Conservation (phyloP, 2,113 vertebrate genomes). For the Cettia cetti region DNA sequence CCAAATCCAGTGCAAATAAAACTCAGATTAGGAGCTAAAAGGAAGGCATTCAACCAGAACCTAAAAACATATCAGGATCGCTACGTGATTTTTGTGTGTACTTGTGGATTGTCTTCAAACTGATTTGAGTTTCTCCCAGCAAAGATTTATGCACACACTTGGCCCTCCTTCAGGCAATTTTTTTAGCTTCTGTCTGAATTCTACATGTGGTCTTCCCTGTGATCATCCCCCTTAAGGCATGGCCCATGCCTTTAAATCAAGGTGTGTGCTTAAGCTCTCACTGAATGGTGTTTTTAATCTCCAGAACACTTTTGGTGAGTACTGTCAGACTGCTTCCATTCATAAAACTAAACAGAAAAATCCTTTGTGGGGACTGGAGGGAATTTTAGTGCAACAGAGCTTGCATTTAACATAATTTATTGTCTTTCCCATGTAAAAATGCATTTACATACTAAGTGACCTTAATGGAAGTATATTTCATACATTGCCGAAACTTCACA, state of each 20-base stretch:
- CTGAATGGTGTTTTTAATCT: not conserved
- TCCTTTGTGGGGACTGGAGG: not conserved
- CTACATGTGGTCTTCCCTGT: not conserved
- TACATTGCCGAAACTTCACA: not conserved
- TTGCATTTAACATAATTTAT: not conserved
- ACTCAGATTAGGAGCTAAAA: not conserved
- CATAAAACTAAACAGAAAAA: not conserved
- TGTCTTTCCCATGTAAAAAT: not conserved
- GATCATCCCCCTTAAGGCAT: not conserved
- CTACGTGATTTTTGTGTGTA: not conserved
- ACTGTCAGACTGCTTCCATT: not conserved
- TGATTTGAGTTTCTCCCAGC: not conserved
- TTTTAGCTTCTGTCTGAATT: not conserved
- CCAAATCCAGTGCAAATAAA: not conserved
- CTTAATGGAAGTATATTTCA: not conserved
- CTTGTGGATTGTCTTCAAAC: not conserved
- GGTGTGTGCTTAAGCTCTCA: not conserved
- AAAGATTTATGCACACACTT: not conserved
- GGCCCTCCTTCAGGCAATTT: not conserved
- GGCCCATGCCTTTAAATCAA: not conserved
- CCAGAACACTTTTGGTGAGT: not conserved
- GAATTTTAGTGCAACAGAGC: not conserved
- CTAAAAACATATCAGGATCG: not conserved
- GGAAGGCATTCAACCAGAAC: not conserved
- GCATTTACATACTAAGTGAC: not conserved